Evolutionary conservation across 53 echinoderm and acorn worm genomes (phyloP).

Genomic region (Zoroaster sp.): DNA sequence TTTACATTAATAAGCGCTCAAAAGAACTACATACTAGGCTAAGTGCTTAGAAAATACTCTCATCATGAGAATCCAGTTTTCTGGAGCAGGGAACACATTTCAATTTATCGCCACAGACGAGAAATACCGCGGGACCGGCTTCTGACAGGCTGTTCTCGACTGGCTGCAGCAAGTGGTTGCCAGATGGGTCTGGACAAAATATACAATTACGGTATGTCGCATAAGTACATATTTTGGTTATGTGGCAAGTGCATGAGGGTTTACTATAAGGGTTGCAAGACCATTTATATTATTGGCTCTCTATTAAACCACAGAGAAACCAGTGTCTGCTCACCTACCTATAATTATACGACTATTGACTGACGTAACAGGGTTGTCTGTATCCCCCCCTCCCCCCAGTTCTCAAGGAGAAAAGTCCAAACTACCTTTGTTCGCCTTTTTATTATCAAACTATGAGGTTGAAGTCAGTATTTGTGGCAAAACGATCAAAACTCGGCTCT

Average conservation of each 20-base stretch:
- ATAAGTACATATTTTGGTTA: background rate
- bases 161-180: constrained; percentile 18
- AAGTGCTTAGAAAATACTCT: constrained; percentile 20
- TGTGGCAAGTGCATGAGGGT: background rate
- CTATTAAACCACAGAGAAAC: background rate
- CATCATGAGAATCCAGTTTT: background rate
- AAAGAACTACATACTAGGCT: constrained; percentile 3
- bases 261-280: background rate
- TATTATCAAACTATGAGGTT: background rate
- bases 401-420: background rate
- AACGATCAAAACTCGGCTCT: background rate
- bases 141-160: background rate
- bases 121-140: background rate
- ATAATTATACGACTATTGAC: background rate
- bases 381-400: background rate
- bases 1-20: constrained; percentile 12
- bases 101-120: background rate
- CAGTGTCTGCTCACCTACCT: background rate
- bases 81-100: background rate
- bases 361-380: background rate
- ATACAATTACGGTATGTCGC: background rate
- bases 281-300: background rate
- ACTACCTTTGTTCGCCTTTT: constrained; percentile 10
- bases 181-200: background rate
- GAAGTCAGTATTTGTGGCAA: constrained; percentile 10